Base-by-base conservation (phyloP, 2,113 vertebrate genomes). In the Motacilla alba region DNA sequence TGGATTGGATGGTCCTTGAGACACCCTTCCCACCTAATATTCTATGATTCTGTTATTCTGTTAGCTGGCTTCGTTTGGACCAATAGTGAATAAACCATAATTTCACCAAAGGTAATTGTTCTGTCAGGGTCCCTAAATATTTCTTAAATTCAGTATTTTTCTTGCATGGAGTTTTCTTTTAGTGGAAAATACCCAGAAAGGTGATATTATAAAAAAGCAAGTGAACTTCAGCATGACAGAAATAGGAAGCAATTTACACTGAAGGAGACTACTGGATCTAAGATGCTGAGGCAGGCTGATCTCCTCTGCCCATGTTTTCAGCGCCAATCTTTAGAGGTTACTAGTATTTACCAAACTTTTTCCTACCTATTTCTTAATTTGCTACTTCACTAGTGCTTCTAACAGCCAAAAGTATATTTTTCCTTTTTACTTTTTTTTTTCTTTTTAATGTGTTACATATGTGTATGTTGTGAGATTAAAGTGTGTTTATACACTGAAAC, bases 91-190 rank as follows among this genome's bases (percentile, higher is more conserved):
- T 50, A 58, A 91, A 87, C 5, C 33, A 53, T 69, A 79, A 80
- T 93, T 94, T 74, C 30, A 62, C 33, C 47, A 55, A 52, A 69
- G 15, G 19, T 56, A 64, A 82, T 78, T 83, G 6, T 86, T 88
- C n/a, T 62, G 20, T 74, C 30, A 87, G 24, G 16, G 11, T 95
- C 50, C 72, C 74, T 94, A 95, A 73, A 41, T 53, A 39, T 87
- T 80, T 52, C 74, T 95, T 91, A 94, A 94, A 67, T 23, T 58
- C 53, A 73, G 26, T 20, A 39, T 86, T 94, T 88, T 95, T 74
- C 46, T 72, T 90, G 15, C 3, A 56, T 27, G 62, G n/a, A 81
- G 49, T 3, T 88, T 95, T 88, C 70, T 2, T 0, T 49, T 46
- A 50, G 33, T 53, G 44, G 18, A 83, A 89, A 94, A 95, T 63